Conservation (phyloP, 2,797 vertebrate species). For the Cossypha niveicapilla region DNA sequence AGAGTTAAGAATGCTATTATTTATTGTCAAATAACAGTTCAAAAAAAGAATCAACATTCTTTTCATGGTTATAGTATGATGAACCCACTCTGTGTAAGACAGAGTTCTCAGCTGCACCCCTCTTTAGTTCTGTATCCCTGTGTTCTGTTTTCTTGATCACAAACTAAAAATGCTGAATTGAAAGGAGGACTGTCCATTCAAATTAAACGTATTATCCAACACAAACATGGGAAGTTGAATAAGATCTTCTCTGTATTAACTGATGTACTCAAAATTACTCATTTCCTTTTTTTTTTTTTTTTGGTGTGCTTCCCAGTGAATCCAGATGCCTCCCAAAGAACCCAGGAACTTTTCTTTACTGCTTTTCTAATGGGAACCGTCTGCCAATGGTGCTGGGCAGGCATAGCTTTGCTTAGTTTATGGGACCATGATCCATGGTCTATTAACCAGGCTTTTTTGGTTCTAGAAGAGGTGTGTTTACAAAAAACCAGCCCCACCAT, state of each 20-base stretch:
- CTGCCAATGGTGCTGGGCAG: background rate
- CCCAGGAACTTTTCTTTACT: background rate
- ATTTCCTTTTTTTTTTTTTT: background rate
- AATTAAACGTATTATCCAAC: background rate
- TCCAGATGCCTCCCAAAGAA: background rate
- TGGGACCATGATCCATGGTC: background rate
- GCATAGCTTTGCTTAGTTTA: background rate
- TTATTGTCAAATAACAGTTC: background rate
- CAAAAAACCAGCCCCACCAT: background rate
- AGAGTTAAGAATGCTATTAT: background rate
- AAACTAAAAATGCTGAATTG: background rate
- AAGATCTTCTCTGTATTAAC: background rate
- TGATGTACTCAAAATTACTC: background rate
- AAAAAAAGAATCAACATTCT: background rate
- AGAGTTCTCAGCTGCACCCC: background rate
- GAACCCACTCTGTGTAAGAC: background rate
- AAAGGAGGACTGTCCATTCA: background rate
- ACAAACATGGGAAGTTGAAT: background rate
- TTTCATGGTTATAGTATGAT: background rate
- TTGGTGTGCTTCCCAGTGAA: background rate
- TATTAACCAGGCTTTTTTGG: background rate
- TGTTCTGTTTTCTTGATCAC: background rate
- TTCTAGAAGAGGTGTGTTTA: slow-evolving; percentile 10
- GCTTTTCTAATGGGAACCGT: background rate
- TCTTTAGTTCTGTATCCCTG: background rate